Evolutionary conservation across 1,140 invertebrate genomes (phyloP), one percentile per base, ranked within the genome.

Genomic region (Theocolax elegans): DNA sequence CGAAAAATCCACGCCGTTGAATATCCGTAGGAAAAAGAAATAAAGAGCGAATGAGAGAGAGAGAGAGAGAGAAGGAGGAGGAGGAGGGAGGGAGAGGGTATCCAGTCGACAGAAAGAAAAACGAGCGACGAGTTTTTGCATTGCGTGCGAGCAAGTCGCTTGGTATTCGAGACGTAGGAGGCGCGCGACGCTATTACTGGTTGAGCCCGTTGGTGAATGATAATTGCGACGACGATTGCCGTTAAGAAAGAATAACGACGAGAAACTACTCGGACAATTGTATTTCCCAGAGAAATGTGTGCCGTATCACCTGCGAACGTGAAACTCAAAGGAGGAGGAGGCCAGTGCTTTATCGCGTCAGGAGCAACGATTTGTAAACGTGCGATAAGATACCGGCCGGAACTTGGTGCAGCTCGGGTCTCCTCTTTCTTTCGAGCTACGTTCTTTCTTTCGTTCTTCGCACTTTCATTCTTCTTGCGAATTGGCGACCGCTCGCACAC

Each of bases 291-390:
- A 17, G 25, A 19, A 44, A 2, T 29, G 44, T 35, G 21, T 17
- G 21, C 10, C 12, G 35, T 40, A n/a, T 38, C n/a, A 25, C 31
- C 31, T 19, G 51, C 38, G 38, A 4, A 12, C 12, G 10, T 4
- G 17, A 56, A 12, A 2, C 12, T 29, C 13, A 53, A 8, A 9
- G 46, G 19, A 7, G 2, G n/a, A 48, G 17, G n/a, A n/a, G 10
- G 38, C 31, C 17, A 6, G 65, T 72, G 51, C 69, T 74, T 75
- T 75, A 77, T 75, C 71, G 72, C 13, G 8, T 42, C 72, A 64
- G 51, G 63, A 59, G 71, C 44, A 63, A 63, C 66, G 74, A 76
- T 76, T 76, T 75, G 75, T 76, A 75, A 76, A 76, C 71, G 67
- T 23, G 58, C 71, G 75, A 76, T 76, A 76, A 76, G 74, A 78